Percentiles rank a stretch among this genome's conserved stretches.
Evolutionary conservation across 2,797 vertebrate genomes (phyloP).

Genomic region (Phataginus tetradactyla): DNA sequence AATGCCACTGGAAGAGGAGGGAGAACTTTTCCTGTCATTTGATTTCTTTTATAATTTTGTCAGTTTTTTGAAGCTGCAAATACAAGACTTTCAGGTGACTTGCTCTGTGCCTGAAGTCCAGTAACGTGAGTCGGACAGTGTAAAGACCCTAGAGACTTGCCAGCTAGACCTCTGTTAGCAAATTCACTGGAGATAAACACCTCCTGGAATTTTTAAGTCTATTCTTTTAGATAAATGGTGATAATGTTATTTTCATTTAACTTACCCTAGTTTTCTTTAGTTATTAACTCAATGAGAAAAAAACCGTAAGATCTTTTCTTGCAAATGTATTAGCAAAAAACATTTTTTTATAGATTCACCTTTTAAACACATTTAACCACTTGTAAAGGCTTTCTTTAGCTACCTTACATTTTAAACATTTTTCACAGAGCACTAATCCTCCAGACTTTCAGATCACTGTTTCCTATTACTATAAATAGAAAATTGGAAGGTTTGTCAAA

Average conservation of each 20-base stretch:
- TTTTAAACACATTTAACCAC: constrained; percentile 50
- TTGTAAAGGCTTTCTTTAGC: constrained; percentile 54
- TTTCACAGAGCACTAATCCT: constrained; percentile 59
- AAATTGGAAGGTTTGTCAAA: neutral
- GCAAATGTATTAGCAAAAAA: constrained; percentile 49
- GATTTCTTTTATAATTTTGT: constrained; percentile 87
- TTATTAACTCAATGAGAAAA: constrained; percentile 45
- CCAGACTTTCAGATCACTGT: constrained; percentile 22
- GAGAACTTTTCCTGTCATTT: constrained; percentile 85
- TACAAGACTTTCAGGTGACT: constrained; percentile 84
- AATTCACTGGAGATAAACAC: constrained; percentile 67
- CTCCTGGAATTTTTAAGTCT: neutral
- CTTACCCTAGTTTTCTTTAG: constrained; percentile 48
- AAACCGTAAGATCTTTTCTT: constrained; percentile 46
- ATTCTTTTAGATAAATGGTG: constrained; percentile 25
- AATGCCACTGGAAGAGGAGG: constrained; percentile 89
- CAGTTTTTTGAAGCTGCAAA: constrained; percentile 86
- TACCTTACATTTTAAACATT: constrained; percentile 49
- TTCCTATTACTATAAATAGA: constrained; percentile 1
- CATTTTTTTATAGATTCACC: constrained; percentile 58
- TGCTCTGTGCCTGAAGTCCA: constrained; percentile 73
- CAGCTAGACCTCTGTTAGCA: constrained; percentile 72
- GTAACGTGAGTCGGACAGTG: constrained; percentile 74
- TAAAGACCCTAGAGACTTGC: constrained; percentile 73
- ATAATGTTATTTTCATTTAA: constrained; percentile 54